phyloP scores from a whole-genome alignment of 2,797 vertebrate species.

The Nyctalus aviator region DNA sequence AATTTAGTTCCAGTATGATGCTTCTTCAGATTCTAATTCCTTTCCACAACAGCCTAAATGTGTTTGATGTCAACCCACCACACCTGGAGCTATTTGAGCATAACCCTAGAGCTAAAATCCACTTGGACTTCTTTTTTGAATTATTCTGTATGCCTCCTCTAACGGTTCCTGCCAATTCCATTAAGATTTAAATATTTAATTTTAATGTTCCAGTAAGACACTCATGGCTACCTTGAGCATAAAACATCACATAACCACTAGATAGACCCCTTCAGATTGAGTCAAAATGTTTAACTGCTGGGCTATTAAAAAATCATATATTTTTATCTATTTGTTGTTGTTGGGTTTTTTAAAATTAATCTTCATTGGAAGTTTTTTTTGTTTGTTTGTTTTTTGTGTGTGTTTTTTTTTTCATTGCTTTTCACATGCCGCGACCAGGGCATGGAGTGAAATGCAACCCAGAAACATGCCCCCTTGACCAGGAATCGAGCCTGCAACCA shows the following conservation, averaged over 20 bases:
- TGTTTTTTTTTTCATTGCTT: no score
- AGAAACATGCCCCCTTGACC: no score
- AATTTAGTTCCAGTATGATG: not conserved
- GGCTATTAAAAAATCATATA: slow-evolving; percentile 46
- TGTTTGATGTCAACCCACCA: not conserved
- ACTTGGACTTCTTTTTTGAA: slow-evolving; percentile 32
- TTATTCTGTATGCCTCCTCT: slow-evolving; percentile 28
- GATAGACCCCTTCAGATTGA: not conserved
- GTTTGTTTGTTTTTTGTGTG: no score
- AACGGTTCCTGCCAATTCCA: slow-evolving; percentile 56
- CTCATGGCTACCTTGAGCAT: slow-evolving; percentile 21
- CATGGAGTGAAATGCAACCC: no score
- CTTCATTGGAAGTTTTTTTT: not conserved
- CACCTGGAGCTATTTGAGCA: not conserved
- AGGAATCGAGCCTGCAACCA: no score
- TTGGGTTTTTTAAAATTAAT: no score
- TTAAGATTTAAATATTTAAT: slow-evolving; percentile 69
- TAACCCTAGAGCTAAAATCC: slow-evolving; percentile 32
- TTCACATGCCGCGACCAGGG: no score
- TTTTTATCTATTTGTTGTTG: not conserved
- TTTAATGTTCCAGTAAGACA: slow-evolving; percentile 49
- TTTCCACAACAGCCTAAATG: not conserved
- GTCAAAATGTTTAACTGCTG: slow-evolving; percentile 51
- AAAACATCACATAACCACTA: slow-evolving; percentile 28
- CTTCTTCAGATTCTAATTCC: not conserved